Base-by-base conservation (phyloP, 2,113 vertebrate species). In the Halichoeres trimaculatus region DNA sequence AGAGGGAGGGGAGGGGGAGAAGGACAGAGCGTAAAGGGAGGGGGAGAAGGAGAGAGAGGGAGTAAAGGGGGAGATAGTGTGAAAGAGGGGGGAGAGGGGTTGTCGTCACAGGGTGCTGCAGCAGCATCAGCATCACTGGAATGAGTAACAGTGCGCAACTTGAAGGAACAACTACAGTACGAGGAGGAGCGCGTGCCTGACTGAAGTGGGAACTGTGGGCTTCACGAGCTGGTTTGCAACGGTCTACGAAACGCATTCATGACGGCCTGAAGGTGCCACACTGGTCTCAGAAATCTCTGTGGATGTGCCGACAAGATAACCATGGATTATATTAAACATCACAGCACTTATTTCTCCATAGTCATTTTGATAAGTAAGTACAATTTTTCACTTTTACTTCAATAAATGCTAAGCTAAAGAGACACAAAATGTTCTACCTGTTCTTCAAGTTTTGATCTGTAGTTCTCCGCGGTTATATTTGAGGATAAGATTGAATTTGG, bases 91-190 rank as follows among this genome's bases (percentile, higher is more conserved):
- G 23, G 43, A 57, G 23, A 19, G 36, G 70, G 59, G 68, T 12
- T 87, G 84, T 83, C 81, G 64, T 70, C 86, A 91, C 67, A 40
- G 76, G 70, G 70, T 76, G 79, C 84, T 69, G 78, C 57, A 76
- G 84, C 88, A 85, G 89, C 93, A 93, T 86, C 91, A 93, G 91
- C 92, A 93, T 88, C 91, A 89, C 65, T 19, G 45, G 60, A 71
- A 75, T 87, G 86, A 92, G 78, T 81, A 81, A 79, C 74, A 76
- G 76, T 85, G 90, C 85, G 85, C 85, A 90, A 85, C 80, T 85
- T 72, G 34, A 56, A 78, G 83, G 70, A 77, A 67, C 80, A 79
- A 74, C 70, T 64, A 41, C 45, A 70, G 45, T 70, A 74, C 74
- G 69, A 73, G 48, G 66, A 75, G 76, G 48, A 76, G 67, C 59